A percentile compares a stretch with the other conserved stretches of the same genome.
These are phyloP conservation scores for Arge pagana DNA, from an alignment of 2,888 invertebrate genomes.

Conservation along the genomic window DNA sequence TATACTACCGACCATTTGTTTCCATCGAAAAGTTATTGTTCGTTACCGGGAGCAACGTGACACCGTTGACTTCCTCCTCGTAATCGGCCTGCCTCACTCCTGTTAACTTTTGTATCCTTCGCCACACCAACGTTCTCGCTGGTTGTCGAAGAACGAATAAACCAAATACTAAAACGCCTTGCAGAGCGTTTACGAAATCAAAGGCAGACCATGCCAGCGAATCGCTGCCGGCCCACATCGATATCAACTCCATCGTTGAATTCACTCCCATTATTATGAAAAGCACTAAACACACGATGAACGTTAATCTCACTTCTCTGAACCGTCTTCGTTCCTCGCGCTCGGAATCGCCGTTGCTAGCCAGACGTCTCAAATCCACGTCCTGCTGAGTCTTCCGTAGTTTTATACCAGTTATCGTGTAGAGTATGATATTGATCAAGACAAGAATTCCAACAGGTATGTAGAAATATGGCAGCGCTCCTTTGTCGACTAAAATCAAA, in stretches of 20 bases:
- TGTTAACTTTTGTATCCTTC: conserved; percentile 43
- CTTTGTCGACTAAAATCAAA: conserved; percentile 62
- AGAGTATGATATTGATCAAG: conserved; percentile 62
- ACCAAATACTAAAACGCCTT: conserved; percentile 70
- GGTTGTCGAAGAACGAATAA: conserved; percentile 63
- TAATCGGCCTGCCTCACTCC: conserved; percentile 42
- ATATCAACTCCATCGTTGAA: conserved; percentile 73
- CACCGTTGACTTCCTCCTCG: conserved; percentile 5
- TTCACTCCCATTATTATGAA: conserved; percentile 72
- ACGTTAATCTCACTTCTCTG: conserved; percentile 55
- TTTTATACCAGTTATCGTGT: conserved; percentile 62
- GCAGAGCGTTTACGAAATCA: conserved; percentile 71
- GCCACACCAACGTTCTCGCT: conserved; percentile 46
- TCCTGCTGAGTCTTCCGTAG: conserved; percentile 59
- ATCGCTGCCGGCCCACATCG: conserved; percentile 66
- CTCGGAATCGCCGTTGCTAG: conserved; percentile 49
- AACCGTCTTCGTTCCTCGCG: conserved; percentile 43
- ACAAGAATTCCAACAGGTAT: conserved; percentile 65
- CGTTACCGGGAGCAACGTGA: conserved; percentile 1
- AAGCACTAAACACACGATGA: conserved; percentile 65
- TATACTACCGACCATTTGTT: no score
- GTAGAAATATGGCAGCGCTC: conserved; percentile 67
- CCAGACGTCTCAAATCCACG: conserved; percentile 59
- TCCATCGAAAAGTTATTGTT: neutral
- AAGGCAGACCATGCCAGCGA: conserved; percentile 66